Percentiles rank a stretch among this genome's conserved stretches.
phyloP scores from a whole-genome alignment of 2,888 invertebrate genomes.

The Drosophila parthenogenetica region DNA sequence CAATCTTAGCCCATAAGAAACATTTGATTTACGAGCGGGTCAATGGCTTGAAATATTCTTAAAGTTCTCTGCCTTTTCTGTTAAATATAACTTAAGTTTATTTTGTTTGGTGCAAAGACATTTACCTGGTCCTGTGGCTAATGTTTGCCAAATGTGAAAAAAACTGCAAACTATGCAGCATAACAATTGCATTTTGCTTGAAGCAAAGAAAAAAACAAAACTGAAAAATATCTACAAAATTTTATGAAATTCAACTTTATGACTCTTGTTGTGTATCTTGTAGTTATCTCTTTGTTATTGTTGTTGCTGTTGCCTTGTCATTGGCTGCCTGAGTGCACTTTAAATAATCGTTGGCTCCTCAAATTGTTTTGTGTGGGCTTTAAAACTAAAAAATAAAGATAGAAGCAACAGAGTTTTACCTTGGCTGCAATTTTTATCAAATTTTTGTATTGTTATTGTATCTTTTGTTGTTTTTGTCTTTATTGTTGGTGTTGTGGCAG shows the following conservation, averaged over 20 bases:
- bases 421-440: slow-evolving; percentile 77
- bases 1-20: slow-evolving; percentile 31
- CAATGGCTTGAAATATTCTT: neutral
- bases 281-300: slow-evolving; percentile 55
- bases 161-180: slow-evolving; percentile 17
- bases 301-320: slow-evolving; percentile 67
- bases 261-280: slow-evolving; percentile 61
- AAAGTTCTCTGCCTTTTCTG: too few relatives aligned
- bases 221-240: slow-evolving; percentile 47
- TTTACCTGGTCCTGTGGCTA: slow-evolving; percentile 18
- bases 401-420: slow-evolving; percentile 34
- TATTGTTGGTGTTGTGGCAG: slow-evolving; percentile 43
- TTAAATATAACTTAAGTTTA: too few relatives aligned
- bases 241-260: slow-evolving; percentile 69
- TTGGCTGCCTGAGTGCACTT: slow-evolving; percentile 76
- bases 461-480: slow-evolving; percentile 28
- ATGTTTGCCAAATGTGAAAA: slow-evolving; percentile 10
- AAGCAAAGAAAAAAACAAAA: slow-evolving; percentile 8
- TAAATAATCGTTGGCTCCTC: slow-evolving; percentile 76
- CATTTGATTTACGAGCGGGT: slow-evolving; percentile 54
- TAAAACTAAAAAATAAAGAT: neutral
- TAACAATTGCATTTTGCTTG: slow-evolving; percentile 15
- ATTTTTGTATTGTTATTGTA: slow-evolving; percentile 44
- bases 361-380: slow-evolving; percentile 63
- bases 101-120: neutral